Conservation (phyloP, 1,140 invertebrate species). For the Drosophila ananassae region DNA sequence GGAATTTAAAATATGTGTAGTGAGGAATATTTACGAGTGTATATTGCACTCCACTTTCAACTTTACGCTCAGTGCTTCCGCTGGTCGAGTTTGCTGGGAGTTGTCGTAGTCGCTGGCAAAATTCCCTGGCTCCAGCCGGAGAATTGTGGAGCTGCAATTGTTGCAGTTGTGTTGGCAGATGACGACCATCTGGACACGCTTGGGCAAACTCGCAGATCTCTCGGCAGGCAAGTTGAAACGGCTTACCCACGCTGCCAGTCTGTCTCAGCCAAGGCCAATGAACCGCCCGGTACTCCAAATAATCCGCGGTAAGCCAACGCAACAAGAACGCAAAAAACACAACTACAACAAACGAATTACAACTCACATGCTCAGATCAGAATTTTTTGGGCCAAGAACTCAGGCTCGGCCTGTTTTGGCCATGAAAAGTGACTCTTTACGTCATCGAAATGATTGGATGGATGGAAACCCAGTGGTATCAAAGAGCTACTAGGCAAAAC, state of each 20-base stretch:
- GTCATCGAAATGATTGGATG: constrained; percentile 68
- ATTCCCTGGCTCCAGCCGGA: constrained; percentile 22
- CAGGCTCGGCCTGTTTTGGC: constrained; percentile 48
- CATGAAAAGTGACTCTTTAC: constrained; percentile 73
- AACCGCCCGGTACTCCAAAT: constrained; percentile 61
- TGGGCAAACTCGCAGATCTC: constrained; percentile 48
- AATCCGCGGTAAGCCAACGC: constrained; percentile 55
- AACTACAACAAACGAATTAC: background rate
- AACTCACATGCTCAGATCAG: constrained; percentile 32
- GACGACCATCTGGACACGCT: constrained; percentile 64
- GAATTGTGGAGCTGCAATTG: constrained; percentile 35
- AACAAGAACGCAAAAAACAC: background rate
- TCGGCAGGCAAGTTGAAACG: constrained; percentile 17
- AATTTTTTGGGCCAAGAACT: constrained; percentile 63
- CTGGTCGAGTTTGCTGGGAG: constrained; percentile 22
- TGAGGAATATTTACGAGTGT: constrained; percentile 7
- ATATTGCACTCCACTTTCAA: constrained; percentile 65
- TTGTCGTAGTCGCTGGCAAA: constrained; percentile 45
- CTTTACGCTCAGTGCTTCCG: constrained; percentile 60
- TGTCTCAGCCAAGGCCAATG: constrained; percentile 65
- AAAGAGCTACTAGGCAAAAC: constrained; percentile 10
- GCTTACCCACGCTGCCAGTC: constrained; percentile 66
- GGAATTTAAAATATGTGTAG: background rate
- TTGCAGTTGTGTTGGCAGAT: constrained; percentile 12
- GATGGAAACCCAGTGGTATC: constrained; percentile 1